Conservation (phyloP, 2,113 vertebrate genomes). For the Pteropus alecto region DNA sequence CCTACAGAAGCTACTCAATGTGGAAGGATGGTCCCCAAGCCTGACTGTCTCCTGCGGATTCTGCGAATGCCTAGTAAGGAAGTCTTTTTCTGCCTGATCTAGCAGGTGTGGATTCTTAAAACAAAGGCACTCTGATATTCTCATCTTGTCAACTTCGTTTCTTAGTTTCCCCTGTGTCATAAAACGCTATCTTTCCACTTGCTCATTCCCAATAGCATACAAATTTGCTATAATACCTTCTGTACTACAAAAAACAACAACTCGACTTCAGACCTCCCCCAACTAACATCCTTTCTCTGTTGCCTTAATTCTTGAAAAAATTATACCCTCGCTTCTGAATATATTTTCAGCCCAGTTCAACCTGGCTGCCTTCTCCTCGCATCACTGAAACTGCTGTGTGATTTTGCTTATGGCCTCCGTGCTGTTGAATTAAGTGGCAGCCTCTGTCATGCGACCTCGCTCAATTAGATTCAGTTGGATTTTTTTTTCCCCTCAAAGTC, state of each 20-base stretch:
- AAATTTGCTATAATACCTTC: background rate
- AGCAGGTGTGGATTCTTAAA: background rate
- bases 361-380: background rate
- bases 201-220: background rate
- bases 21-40: background rate
- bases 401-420: background rate
- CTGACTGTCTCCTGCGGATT: background rate
- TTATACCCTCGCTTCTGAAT: background rate
- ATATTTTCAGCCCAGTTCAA: background rate
- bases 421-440: background rate
- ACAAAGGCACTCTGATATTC: background rate
- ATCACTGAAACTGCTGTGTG: background rate
- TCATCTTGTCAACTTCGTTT: background rate
- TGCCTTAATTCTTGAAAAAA: background rate
- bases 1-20: background rate
- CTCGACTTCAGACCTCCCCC: background rate
- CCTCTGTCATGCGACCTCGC: background rate
- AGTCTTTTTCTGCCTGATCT: background rate
- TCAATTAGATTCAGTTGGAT: background rate
- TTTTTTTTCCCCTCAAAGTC: background rate
- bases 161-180: background rate
- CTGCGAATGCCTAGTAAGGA: background rate
- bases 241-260: background rate
- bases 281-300: background rate
- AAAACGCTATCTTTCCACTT: background rate